Evolutionary conservation across 1,140 invertebrate species (phyloP).

Genomic region (Pogonognathellus flavescens): DNA sequence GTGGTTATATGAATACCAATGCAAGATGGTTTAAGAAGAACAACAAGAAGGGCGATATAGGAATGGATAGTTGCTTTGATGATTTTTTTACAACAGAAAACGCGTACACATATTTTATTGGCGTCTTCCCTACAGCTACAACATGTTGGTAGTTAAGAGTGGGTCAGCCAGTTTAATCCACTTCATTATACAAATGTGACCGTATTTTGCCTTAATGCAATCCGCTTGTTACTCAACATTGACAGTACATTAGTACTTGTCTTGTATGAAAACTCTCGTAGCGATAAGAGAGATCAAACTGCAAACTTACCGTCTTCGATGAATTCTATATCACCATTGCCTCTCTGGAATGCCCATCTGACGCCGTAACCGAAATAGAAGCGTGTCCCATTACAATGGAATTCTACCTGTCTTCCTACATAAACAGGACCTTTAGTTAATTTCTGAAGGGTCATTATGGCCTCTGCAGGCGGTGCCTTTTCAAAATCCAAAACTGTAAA

Average conservation of each 20-base stretch:
- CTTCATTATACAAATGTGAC: slow-evolving; percentile 7
- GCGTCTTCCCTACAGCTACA: neutral
- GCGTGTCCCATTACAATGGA: slow-evolving; percentile 58
- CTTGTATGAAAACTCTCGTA: no score
- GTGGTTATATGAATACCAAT: no score
- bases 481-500: slow-evolving; percentile 58
- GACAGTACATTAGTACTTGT: no score
- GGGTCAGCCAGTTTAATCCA: slow-evolving; percentile 29
- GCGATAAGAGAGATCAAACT: no score
- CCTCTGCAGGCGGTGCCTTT: slow-evolving; percentile 56
- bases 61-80: no score
- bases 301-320: slow-evolving; percentile 56
- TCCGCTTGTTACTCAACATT: neutral
- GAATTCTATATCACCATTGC: slow-evolving; percentile 61
- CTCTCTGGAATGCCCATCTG: slow-evolving; percentile 58
- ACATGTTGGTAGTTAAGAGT: neutral
- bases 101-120: neutral
- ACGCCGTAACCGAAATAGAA: slow-evolving; percentile 60
- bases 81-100: neutral
- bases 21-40: no score
- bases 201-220: slow-evolving; percentile 20
- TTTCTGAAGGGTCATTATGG: slow-evolving; percentile 47
- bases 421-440: slow-evolving; percentile 39
- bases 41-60: no score
- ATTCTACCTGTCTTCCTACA: slow-evolving; percentile 56